These are phyloP conservation scores for Cygnus olor DNA, from an alignment of 2,797 vertebrate species.

Conservation along the genomic window DNA sequence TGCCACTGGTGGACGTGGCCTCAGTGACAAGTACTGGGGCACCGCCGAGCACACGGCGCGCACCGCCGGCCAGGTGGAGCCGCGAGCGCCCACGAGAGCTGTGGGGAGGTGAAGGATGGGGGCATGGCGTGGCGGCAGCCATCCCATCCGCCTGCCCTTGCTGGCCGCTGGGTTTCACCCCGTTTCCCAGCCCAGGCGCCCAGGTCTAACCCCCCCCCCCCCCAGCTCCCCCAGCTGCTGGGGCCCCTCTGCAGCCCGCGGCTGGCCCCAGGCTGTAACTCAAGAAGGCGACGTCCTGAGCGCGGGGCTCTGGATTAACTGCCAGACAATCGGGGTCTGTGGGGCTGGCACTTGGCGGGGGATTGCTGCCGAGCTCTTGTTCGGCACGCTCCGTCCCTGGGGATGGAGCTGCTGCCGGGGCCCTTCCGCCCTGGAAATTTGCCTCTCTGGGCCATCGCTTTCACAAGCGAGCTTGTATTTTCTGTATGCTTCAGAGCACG, in stretches of 20 bases:
- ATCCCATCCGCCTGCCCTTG: background rate
- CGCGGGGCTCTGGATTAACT: background rate
- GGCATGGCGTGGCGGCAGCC: background rate
- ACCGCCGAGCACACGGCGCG: too few relatives aligned
- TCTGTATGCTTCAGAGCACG: accelerated
- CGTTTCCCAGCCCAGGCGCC: background rate
- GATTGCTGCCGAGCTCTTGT: background rate
- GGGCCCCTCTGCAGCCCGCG: background rate
- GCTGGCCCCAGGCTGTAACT: background rate
- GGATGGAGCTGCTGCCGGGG: background rate
- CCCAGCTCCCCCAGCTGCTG: background rate
- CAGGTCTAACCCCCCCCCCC: too few relatives aligned
- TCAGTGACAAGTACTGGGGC: background rate
- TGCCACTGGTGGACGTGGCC: background rate
- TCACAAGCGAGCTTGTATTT: too few relatives aligned
- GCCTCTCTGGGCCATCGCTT: accelerated
- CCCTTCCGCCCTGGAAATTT: background rate
- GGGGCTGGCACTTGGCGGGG: background rate
- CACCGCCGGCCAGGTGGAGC: background rate
- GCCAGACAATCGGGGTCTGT: conserved; percentile 13
- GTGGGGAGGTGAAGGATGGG: accelerated
- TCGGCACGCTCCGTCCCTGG: background rate
- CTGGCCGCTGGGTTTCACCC: background rate
- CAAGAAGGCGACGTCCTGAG: conserved; percentile 28
- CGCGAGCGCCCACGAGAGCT: accelerated